Conservation (phyloP, 2,797 vertebrate genomes). For the Phyllotis vaccarum region DNA sequence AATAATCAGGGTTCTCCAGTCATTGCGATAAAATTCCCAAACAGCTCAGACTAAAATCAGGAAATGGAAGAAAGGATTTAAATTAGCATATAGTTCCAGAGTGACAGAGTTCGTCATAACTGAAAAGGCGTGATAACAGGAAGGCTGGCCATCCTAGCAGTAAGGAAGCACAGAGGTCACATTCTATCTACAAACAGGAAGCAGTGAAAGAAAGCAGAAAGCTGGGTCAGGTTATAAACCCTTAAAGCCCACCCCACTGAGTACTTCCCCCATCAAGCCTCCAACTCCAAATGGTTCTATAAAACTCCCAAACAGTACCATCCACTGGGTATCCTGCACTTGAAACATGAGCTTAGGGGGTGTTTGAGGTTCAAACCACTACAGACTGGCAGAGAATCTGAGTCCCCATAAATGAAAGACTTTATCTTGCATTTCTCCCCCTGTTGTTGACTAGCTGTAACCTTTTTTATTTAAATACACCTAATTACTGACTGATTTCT, state of each 20-base stretch:
- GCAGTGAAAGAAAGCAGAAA: neutral
- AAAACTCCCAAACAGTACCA: neutral
- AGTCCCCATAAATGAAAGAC: neutral
- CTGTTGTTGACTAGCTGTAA: neutral
- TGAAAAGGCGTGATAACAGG: neutral
- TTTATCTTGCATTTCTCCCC: neutral
- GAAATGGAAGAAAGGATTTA: neutral
- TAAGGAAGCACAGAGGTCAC: neutral
- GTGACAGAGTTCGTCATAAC: no score
- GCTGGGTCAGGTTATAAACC: neutral
- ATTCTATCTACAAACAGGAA: neutral
- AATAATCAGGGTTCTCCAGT: neutral
- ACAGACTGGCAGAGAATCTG: neutral
- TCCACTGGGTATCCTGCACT: neutral
- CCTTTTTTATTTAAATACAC: neutral
- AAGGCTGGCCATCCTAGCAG: no score
- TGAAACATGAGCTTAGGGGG: neutral
- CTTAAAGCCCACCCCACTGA: no score
- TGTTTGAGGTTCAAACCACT: neutral
- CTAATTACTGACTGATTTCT: neutral
- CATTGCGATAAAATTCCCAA: neutral
- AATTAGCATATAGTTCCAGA: neutral
- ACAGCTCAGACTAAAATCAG: neutral
- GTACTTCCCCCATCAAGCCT: neutral
- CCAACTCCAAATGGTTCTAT: neutral